A percentile compares a stretch with the other conserved stretches of the same genome.
These are phyloP conservation scores for Datnioides undecimradiatus DNA, from an alignment of 2,113 vertebrate species.

Conservation along the genomic window DNA sequence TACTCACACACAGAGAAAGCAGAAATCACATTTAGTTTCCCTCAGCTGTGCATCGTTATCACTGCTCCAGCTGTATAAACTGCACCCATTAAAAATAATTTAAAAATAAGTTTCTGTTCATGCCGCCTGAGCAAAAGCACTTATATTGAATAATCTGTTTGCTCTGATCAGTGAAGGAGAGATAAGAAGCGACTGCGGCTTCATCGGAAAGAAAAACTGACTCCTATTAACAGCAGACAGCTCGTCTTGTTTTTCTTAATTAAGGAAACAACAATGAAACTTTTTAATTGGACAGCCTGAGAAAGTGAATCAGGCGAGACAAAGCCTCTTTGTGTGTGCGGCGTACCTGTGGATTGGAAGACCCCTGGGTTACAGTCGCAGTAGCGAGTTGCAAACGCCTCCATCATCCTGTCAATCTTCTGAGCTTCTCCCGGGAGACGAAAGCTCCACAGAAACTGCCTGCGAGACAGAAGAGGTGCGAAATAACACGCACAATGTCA, in stretches of 20 bases:
- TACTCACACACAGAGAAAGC: background rate
- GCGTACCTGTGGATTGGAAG: slow-evolving; percentile 94
- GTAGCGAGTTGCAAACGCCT: slow-evolving; percentile 92
- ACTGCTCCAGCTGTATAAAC: background rate
- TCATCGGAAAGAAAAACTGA: background rate
- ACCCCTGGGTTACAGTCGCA: slow-evolving; percentile 91
- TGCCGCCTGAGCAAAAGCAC: background rate
- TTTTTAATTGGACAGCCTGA: slow-evolving; percentile 26
- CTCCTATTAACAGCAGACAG: background rate
- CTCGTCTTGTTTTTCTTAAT: background rate
- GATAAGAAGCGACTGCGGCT: background rate
- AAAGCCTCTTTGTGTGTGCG: background rate
- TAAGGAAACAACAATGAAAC: background rate
- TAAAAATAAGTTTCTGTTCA: background rate
- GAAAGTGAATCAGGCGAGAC: background rate
- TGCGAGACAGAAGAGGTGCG: slow-evolving; percentile 56
- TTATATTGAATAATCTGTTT: background rate
- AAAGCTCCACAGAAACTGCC: slow-evolving; percentile 97
- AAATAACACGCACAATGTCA: background rate
- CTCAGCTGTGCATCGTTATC: background rate
- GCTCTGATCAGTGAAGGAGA: background rate
- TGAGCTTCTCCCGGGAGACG: slow-evolving; percentile 96
- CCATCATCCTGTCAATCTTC: slow-evolving; percentile 99
- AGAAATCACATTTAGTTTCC: slow-evolving; percentile 27
- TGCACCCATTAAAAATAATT: slow-evolving; percentile 21